phyloP scores from a whole-genome alignment of 2,797 vertebrate genomes.

The Urophycis tenuis region DNA sequence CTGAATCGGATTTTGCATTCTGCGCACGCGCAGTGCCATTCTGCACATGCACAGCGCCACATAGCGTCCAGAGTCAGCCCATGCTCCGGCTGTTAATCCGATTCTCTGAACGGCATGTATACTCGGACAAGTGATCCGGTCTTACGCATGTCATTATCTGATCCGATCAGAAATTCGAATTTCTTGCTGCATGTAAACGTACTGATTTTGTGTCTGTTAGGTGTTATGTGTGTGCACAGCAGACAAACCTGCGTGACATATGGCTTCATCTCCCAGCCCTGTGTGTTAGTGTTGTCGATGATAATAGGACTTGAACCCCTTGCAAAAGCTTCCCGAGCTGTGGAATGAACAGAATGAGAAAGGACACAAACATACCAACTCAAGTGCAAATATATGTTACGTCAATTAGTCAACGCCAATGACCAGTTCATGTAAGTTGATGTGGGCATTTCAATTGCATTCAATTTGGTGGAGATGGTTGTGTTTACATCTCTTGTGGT shows the following conservation, averaged over 20 bases:
- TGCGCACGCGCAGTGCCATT: too few relatives aligned
- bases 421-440: slow-evolving; percentile 1
- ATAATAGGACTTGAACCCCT: slow-evolving; percentile 81
- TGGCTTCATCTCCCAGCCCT: slow-evolving; percentile 98
- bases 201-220: too few relatives aligned
- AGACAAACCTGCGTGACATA: slow-evolving; percentile 88
- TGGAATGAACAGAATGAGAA: slow-evolving; percentile 12
- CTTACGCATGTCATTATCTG: too few relatives aligned
- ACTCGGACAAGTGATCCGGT: too few relatives aligned
- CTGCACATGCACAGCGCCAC: too few relatives aligned
- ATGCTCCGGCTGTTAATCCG: too few relatives aligned
- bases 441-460: background rate
- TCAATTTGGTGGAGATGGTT: background rate
- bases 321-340: slow-evolving; percentile 90
- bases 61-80: too few relatives aligned
- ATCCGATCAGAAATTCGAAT: too few relatives aligned
- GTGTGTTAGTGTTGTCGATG: slow-evolving; percentile 97
- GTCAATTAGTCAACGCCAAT: slow-evolving; percentile 8
- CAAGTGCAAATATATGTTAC: background rate
- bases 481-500: slow-evolving; percentile 82
- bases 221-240: background rate
- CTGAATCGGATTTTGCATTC: too few relatives aligned
- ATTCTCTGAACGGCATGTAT: too few relatives aligned
- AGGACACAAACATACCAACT: slow-evolving; percentile 8
- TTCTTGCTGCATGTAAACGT: too few relatives aligned